These are phyloP conservation scores for Hemicordylus capensis DNA, from an alignment of 2,113 vertebrate genomes.

Conservation along the genomic window DNA sequence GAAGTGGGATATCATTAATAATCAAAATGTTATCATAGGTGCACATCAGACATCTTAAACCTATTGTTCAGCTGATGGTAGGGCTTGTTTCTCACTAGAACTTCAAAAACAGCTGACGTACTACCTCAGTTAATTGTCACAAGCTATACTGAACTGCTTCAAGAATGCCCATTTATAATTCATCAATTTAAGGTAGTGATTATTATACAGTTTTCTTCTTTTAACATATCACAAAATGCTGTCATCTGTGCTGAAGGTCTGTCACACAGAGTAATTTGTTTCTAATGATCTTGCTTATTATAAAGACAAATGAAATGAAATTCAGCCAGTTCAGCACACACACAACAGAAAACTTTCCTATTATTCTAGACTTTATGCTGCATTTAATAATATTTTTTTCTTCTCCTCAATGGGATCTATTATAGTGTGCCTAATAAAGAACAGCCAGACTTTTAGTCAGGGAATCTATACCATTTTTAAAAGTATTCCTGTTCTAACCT, in stretches of 20 bases:
- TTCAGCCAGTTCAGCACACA: not conserved
- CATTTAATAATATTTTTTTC: not conserved
- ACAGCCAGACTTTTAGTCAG: not conserved
- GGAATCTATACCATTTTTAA: not conserved
- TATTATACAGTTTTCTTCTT: not conserved
- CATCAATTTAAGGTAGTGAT: slow-evolving; percentile 1
- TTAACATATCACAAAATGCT: not conserved
- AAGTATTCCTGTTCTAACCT: not conserved
- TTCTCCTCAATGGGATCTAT: not conserved
- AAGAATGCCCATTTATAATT: slow-evolving; percentile 30
- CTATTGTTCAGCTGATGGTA: slow-evolving; percentile 35
- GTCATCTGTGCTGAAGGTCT: not conserved
- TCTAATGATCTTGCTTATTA: not conserved
- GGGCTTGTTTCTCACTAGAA: not conserved
- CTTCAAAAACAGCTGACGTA: not conserved
- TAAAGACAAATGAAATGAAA: not conserved
- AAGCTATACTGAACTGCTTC: not conserved
- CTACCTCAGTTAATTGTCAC: slow-evolving; percentile 13
- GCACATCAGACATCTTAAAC: slow-evolving; percentile 1
- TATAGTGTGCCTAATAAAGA: not conserved
- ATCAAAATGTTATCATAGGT: no score
- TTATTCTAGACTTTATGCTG: not conserved
- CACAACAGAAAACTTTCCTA: not conserved
- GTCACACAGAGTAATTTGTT: slow-evolving; percentile 6
- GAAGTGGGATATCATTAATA: no score